Percentiles rank a stretch among this genome's conserved stretches.
phyloP scores from a whole-genome alignment of 2,113 vertebrate genomes.

The Alaudala cheleensis region DNA sequence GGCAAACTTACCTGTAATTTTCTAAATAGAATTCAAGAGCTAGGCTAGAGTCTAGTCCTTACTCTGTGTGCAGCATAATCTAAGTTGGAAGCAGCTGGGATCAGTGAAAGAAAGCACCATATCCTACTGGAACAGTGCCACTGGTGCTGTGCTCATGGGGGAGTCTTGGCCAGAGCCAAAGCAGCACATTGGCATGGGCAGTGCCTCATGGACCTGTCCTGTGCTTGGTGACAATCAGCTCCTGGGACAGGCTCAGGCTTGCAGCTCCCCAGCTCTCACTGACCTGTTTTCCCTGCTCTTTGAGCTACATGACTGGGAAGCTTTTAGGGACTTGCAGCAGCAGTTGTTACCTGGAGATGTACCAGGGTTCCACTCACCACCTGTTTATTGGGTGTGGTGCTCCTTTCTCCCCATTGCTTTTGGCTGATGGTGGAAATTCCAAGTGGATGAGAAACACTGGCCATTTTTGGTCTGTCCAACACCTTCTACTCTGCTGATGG shows the following conservation, averaged over 20 bases:
- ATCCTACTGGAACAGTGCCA: background rate
- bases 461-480: background rate
- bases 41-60: background rate
- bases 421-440: background rate
- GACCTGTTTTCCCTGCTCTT: background rate
- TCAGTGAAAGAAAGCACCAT: background rate
- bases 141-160: background rate
- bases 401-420: background rate
- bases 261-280: background rate
- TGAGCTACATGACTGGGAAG: background rate
- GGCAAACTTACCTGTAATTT: background rate
- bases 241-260: background rate
- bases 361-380: background rate
- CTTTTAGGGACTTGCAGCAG: background rate
- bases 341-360: background rate
- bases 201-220: background rate
- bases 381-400: background rate
- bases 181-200: background rate
- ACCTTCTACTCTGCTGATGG: background rate
- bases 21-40: background rate
- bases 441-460: background rate
- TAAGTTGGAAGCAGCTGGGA: background rate
- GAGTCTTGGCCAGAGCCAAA: background rate
- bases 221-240: background rate
- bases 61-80: background rate